A percentile compares a stretch with the other conserved stretches of the same genome.
These are phyloP conservation scores for Tychaedon coryphoeus DNA, from an alignment of 2,113 vertebrate species.

Conservation along the genomic window DNA sequence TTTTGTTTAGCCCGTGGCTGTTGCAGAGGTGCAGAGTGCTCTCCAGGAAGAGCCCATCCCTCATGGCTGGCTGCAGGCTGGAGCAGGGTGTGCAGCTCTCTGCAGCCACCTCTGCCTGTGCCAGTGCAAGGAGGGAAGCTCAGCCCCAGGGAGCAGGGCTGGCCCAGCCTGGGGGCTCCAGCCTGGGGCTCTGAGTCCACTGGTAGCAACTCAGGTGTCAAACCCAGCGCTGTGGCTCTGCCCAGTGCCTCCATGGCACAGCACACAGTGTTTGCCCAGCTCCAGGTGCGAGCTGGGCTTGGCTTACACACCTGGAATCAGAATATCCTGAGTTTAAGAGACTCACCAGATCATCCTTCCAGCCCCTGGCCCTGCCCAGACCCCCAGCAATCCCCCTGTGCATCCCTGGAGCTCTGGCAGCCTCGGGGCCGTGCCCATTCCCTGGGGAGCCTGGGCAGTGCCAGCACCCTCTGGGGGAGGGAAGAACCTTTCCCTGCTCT, in stretches of 20 bases:
- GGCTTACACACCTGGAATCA: background rate
- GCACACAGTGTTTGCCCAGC: accelerated
- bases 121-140: background rate
- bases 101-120: accelerated
- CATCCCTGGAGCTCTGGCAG: background rate
- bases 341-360: background rate
- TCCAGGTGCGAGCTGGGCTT: background rate
- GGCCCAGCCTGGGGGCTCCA: background rate
- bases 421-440: background rate
- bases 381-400: background rate
- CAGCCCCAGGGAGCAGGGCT: background rate
- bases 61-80: accelerated
- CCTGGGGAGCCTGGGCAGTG: background rate
- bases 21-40: background rate
- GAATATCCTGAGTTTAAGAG: background rate
- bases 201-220: background rate
- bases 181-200: background rate
- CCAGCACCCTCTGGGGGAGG: background rate
- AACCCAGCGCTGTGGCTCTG: background rate
- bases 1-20: background rate
- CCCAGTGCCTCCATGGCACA: accelerated
- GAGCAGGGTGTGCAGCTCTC: background rate
- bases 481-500: background rate
- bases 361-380: accelerated
- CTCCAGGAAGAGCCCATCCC: background rate